phyloP scores from a whole-genome alignment of 2,888 invertebrate species.

The Tridacna gigas region DNA sequence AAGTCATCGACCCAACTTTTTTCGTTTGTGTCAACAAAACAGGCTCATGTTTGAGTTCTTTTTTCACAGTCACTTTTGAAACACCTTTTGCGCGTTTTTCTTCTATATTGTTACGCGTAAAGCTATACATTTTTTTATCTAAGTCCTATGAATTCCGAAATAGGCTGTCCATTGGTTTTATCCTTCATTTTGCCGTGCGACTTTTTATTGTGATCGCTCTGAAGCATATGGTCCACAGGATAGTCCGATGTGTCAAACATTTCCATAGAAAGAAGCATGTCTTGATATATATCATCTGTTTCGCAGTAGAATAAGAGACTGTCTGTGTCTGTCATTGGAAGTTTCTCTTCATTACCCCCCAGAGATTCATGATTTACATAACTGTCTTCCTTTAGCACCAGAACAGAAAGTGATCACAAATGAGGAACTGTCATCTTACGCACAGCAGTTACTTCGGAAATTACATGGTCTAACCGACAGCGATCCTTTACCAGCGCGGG shows the following conservation, averaged over 20 bases:
- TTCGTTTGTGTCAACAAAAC: slow-evolving; percentile 13
- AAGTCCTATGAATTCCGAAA: slow-evolving; percentile 20
- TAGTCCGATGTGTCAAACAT: slow-evolving; percentile 18
- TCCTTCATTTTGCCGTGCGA: slow-evolving; percentile 14
- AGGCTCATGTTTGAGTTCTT: slow-evolving; percentile 10
- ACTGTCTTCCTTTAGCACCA: slow-evolving; percentile 49
- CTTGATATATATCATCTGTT: slow-evolving; percentile 47
- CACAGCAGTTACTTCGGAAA: slow-evolving; percentile 79
- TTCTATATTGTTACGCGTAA: background rate
- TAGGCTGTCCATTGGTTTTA: background rate
- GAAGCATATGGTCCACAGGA: slow-evolving; percentile 3
- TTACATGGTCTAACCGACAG: slow-evolving; percentile 2
- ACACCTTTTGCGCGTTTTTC: slow-evolving; percentile 58
- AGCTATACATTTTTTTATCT: slow-evolving; percentile 27
- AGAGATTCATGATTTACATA: slow-evolving; percentile 28
- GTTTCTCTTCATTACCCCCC: slow-evolving; percentile 8
- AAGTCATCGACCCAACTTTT: background rate
- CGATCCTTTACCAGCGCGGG: background rate
- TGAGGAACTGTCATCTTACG: slow-evolving; percentile 55
- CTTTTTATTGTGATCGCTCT: slow-evolving; percentile 22
- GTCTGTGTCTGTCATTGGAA: slow-evolving; percentile 62
- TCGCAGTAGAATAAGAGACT: slow-evolving; percentile 28
- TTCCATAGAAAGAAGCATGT: slow-evolving; percentile 28
- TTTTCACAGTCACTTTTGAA: slow-evolving; percentile 44
- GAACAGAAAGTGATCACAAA: slow-evolving; percentile 83